Base-by-base conservation (phyloP, 2,888 invertebrate species). In the Lepidocyrtoides sp. region DNA sequence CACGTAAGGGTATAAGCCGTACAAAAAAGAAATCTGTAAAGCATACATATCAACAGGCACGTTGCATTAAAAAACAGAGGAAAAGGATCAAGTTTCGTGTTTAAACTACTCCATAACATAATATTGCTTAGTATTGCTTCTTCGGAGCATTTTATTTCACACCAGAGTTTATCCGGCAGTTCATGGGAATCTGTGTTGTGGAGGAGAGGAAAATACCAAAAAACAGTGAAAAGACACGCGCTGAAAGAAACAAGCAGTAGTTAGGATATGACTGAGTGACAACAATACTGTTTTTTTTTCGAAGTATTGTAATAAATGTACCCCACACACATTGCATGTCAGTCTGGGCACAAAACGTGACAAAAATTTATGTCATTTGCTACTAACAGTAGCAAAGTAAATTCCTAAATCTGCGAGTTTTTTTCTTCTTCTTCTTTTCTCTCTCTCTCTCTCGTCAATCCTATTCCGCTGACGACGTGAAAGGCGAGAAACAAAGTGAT, bases 221-320 rank as follows among this genome's bases (percentile, higher is more conserved):
- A 75, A 75, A 48, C 2, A n/a, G 75, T 48, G 75, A 75, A 75
- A 44, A 48, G 75, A 48, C 75, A 75, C 75, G 75, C 75, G 44
- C 48, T 17, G 1, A 36, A 36, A 4, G 36, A 48, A 14, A 14
- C 48, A 48, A n/a, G 10, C 48, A 4, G n/a, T 7, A 36, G 3
- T 36, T 36, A 7, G 36, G 7, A 36, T 36, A 36, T 36, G 7
- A 7, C 36, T 36, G 36, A 36, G 36, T 36, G 36, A 23, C 20
- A 23, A 23, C 3, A 8, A 5, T 23, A 57, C n/a, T n/a, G n/a
- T n/a, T 57, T 23, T 57, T 23, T 36, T 36, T 2, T 2, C 48
- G 23, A 57, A 23, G 23, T n/a, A 7, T 23, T 20, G 8, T n/a
- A 23, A 2, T 23, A n/a, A 54, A 7, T 23, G 23, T 23, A 36